Conservation (phyloP, 2,797 vertebrate species). For the Monodelphis domestica region DNA sequence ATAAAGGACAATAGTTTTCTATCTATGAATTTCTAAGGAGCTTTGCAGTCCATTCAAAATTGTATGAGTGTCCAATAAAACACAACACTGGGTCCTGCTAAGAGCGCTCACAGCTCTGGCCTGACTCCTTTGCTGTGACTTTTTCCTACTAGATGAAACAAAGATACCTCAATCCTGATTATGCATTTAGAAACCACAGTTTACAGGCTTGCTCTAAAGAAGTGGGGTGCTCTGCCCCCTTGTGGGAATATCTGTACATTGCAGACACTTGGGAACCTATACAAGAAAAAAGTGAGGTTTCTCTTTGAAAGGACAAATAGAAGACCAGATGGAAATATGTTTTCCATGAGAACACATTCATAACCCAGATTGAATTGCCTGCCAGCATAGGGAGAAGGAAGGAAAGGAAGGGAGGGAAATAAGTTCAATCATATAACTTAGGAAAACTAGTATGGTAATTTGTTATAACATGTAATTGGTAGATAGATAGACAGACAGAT, state of each 20-base stretch:
- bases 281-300: conserved; percentile 17
- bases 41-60: background rate
- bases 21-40: background rate
- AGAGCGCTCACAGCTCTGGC: background rate
- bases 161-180: conserved; percentile 37
- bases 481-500: too few species aligned
- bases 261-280: conserved; percentile 6
- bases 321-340: too few species aligned
- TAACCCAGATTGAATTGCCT: too few species aligned
- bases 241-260: conserved; percentile 70
- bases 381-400: too few species aligned
- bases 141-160: background rate
- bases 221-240: conserved; percentile 81
- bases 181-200: background rate
- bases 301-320: conserved; percentile 1
- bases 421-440: too few species aligned
- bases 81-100: background rate
- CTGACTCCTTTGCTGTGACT: background rate
- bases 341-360: too few species aligned
- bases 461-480: too few species aligned
- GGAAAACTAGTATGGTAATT: too few species aligned
- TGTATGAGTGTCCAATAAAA: background rate
- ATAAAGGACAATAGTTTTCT: background rate
- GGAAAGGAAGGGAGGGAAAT: too few species aligned
- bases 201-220: conserved; percentile 45